Conservation (phyloP, 92 coral and sea anemone genomes). For the Metridium senile region DNA sequence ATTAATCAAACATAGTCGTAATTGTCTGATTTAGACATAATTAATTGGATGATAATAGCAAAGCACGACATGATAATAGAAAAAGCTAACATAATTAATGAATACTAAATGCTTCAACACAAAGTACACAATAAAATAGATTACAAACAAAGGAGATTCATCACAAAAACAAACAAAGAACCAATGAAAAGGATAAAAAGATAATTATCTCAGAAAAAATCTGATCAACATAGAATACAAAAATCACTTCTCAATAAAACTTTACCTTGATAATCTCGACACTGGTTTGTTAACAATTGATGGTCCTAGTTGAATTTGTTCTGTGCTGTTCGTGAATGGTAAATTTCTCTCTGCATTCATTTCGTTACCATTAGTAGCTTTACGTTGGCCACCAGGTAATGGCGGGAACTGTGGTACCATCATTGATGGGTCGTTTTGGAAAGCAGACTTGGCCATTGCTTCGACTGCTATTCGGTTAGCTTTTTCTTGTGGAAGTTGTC, state of each 20-base stretch:
- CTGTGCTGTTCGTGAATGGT: slow-evolving; percentile 57
- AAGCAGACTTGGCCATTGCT: slow-evolving; percentile 97
- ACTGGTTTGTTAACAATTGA: slow-evolving; percentile 88
- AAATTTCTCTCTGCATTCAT: slow-evolving; percentile 38
- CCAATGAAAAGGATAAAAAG: background rate
- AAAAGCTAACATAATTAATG: slow-evolving; percentile 26
- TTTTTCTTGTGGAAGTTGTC: slow-evolving; percentile 93
- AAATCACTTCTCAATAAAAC: background rate
- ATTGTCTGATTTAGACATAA: slow-evolving; percentile 9
- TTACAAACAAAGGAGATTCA: background rate
- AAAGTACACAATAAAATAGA: slow-evolving; percentile 2
- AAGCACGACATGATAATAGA: slow-evolving; percentile 15
- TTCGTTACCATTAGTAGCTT: slow-evolving; percentile 43
- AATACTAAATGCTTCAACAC: background rate
- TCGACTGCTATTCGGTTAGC: slow-evolving; percentile 98
- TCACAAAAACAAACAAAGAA: background rate
- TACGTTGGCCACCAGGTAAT: slow-evolving; percentile 42
- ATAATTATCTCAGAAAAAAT: background rate
- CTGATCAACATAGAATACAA: background rate
- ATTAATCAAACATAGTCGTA: slow-evolving; percentile 9
- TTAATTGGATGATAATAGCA: slow-evolving; percentile 35
- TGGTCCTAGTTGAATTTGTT: slow-evolving; percentile 88
- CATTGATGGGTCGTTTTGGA: slow-evolving; percentile 64
- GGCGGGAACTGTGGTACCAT: slow-evolving; percentile 73
- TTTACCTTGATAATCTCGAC: slow-evolving; percentile 83